phyloP scores from a whole-genome alignment of 2,888 invertebrate genomes.

The Eretmocerus hayati region DNA sequence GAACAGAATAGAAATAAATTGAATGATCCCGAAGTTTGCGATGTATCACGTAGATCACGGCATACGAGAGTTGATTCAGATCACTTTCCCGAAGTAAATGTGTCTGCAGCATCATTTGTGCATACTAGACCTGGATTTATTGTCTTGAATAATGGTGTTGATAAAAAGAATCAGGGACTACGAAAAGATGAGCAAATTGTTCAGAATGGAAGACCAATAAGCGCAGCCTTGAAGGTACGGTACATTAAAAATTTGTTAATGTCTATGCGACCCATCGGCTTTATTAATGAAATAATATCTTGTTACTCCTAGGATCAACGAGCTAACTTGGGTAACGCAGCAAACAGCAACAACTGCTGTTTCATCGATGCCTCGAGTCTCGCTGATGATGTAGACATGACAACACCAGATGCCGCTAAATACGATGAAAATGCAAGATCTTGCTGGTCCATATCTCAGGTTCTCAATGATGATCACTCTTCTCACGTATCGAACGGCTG shows the following conservation, averaged over 20 bases:
- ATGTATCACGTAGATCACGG: too few relatives aligned
- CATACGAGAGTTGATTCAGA: too few relatives aligned
- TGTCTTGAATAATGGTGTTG: background rate
- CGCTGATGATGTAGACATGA: slow-evolving; percentile 55
- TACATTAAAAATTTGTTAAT: background rate
- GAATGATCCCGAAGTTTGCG: too few relatives aligned
- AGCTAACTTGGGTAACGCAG: slow-evolving; percentile 15
- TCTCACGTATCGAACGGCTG: slow-evolving; percentile 5
- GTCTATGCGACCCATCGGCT: too few relatives aligned
- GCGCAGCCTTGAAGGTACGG: slow-evolving; percentile 8
- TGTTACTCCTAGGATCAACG: too few relatives aligned
- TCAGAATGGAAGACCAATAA: slow-evolving; percentile 12
- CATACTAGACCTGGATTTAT: too few relatives aligned
- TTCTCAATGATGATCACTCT: slow-evolving; percentile 8
- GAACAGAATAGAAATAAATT: too few relatives aligned
- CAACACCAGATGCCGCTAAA: slow-evolving; percentile 4
- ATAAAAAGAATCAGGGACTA: background rate
- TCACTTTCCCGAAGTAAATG: too few relatives aligned
- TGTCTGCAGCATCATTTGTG: too few relatives aligned
- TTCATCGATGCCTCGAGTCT: slow-evolving; percentile 74
- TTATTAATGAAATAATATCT: too few relatives aligned
- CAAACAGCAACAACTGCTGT: slow-evolving; percentile 50
- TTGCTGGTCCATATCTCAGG: slow-evolving; percentile 15
- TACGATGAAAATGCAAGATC: slow-evolving; percentile 1
- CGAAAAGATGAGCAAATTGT: slow-evolving; percentile 9